phyloP scores from a whole-genome alignment of 1,140 invertebrate species.

The Bombus superbus region DNA sequence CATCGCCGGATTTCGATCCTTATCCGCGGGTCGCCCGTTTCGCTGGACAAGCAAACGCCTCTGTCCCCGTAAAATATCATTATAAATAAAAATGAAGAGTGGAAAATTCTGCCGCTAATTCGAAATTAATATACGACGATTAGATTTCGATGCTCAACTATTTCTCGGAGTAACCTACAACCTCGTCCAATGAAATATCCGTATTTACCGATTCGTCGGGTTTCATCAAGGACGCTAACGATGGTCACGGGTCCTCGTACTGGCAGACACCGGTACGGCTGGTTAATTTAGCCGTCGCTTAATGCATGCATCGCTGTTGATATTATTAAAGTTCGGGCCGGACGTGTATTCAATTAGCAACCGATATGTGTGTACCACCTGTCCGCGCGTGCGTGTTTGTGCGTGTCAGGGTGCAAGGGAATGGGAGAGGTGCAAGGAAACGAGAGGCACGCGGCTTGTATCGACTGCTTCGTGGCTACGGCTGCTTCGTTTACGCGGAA shows the following conservation, averaged over 20 bases:
- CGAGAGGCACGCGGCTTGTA: conserved; percentile 10
- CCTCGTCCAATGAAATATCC: conserved; percentile 15
- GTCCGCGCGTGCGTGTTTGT: not conserved
- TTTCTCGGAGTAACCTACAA: not conserved
- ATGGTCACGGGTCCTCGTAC: conserved; percentile 64
- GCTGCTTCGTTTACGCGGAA: conserved; percentile 54
- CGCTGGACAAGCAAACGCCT: too few species aligned
- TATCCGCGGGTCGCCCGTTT: too few species aligned
- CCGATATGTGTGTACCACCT: conserved; percentile 26
- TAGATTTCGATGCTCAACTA: too few species aligned
- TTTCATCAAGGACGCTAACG: conserved; percentile 76
- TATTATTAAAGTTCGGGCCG: conserved; percentile 62
- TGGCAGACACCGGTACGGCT: conserved; percentile 18
- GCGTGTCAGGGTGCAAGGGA: not conserved
- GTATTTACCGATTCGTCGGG: conserved; percentile 71
- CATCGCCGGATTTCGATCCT: too few species aligned
- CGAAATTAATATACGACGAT: too few species aligned
- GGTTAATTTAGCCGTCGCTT: conserved; percentile 58
- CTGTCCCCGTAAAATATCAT: too few species aligned
- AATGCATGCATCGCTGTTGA: conserved; percentile 57
- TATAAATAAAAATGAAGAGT: too few species aligned
- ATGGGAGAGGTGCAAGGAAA: not conserved
- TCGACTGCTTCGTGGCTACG: conserved; percentile 28
- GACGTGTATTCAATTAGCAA: conserved; percentile 62
- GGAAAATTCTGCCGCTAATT: too few species aligned